phyloP scores from a whole-genome alignment of 2,113 vertebrate genomes.

The Rhizomys pruinosus region DNA sequence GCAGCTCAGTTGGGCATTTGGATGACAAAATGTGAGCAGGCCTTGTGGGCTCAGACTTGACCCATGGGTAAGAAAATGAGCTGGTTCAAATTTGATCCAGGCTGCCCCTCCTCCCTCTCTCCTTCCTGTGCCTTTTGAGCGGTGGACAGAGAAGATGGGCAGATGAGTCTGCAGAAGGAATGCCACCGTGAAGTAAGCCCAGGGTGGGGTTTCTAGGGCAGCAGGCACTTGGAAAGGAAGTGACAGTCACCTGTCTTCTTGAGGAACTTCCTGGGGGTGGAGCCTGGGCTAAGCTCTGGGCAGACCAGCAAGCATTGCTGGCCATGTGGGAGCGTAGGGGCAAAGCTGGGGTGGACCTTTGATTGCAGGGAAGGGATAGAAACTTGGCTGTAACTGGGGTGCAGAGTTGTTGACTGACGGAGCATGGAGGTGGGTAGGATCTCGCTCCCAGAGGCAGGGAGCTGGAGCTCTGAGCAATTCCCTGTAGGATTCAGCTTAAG shows the following conservation, averaged over 20 bases:
- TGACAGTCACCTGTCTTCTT: not conserved
- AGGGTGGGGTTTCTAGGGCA: not conserved
- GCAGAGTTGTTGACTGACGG: not conserved
- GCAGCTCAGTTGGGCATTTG: not conserved
- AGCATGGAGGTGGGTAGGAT: not conserved
- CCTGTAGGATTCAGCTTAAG: not conserved
- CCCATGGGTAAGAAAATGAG: not conserved
- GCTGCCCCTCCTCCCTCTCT: not conserved
- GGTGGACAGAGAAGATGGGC: not conserved
- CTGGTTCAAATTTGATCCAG: not conserved
- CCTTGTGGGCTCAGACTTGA: not conserved
- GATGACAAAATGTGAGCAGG: not conserved
- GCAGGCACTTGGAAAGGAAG: not conserved
- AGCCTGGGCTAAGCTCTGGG: not conserved
- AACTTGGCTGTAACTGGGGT: not conserved
- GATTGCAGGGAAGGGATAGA: not conserved
- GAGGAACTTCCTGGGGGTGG: not conserved
- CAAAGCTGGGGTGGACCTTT: not conserved
- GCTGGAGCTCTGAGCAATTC: not conserved
- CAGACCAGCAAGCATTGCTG: not conserved
- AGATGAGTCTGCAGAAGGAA: not conserved
- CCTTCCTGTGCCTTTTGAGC: not conserved
- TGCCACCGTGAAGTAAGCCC: not conserved
- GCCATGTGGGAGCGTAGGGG: no score
- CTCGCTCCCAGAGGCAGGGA: not conserved